Percentiles rank a stretch among this genome's conserved stretches.
Conservation (phyloP, 2,113 vertebrate genomes). For the Peromyscus maniculatus region DNA sequence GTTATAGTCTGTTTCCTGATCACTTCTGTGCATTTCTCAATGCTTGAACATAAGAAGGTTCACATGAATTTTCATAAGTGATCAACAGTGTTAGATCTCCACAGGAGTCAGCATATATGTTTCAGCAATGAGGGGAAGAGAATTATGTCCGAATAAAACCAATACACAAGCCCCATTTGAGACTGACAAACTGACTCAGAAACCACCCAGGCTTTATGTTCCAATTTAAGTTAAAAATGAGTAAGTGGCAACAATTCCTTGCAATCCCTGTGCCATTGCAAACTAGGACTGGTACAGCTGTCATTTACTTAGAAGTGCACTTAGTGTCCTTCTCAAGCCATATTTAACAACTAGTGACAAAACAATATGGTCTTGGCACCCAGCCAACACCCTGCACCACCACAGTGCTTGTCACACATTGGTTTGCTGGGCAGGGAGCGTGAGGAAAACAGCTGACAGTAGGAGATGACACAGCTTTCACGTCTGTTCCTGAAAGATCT, state of each 20-base stretch:
- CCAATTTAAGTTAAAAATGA: not conserved
- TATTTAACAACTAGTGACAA: conserved; percentile 60
- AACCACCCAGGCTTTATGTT: not conserved
- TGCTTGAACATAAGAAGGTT: not conserved
- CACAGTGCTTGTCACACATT: not conserved
- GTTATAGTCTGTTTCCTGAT: not conserved
- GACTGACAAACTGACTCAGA: not conserved
- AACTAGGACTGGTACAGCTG: not conserved
- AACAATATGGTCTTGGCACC: conserved; percentile 5
- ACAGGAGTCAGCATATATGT: rapidly evolving
- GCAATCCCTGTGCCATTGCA: rapidly evolving
- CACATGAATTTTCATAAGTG: too few species aligned
- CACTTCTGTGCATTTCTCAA: not conserved
- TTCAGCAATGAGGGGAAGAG: not conserved
- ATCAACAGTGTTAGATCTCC: not conserved
- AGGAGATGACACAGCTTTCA: not conserved
- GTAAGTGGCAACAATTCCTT: not conserved
- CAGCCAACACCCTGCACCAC: not conserved
- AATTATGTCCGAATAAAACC: not conserved
- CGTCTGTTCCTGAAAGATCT: not conserved
- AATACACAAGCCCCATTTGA: not conserved
- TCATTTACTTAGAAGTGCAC: conserved; percentile 8
- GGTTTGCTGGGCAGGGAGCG: not conserved
- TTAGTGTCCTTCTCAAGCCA: conserved; percentile 18
- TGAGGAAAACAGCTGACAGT: conserved; percentile 15